Base-by-base conservation (phyloP, 2,797 vertebrate genomes). In the Aphelocoma californica region DNA sequence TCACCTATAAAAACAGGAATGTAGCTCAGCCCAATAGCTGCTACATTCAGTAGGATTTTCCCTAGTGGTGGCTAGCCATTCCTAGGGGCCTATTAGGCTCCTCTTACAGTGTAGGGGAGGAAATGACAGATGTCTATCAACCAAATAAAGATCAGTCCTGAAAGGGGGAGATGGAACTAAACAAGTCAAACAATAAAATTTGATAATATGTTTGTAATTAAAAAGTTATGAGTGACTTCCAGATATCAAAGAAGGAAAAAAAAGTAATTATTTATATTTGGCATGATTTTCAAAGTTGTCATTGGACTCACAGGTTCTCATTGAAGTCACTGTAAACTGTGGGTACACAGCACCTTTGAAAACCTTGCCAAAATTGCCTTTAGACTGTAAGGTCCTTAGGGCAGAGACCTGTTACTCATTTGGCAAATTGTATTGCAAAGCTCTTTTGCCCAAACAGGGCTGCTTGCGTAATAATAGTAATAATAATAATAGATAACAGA, bases 401-500 rank as follows among this genome's bases (percentile, higher is more conserved):
- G 92, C 90, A 95, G 86, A 86, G 87, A 93, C 88, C 96, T 96
- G 92, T 93, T 96, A 93, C 78, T 96, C 87, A 82, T 97, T 96
- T 96, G 89, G 88, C 90, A 97, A 97, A 93, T 84, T 75, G 61
- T 66, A 67, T 79, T 91, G 74, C 84, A 94, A 69, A 5, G 13
- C 44, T 96, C 24, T 91, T 94, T 95, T 92, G 72, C 87, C 89
- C 85, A 88, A 96, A 96, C 60, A 89, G 19, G 57, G 38, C 74
- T 92, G 69, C 88, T 95, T 93, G 90, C 1, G 0, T 92, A 95
- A 88, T 87, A 92, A 70, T 92, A 83, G 56, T 79, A 84, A 80
- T 77, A 95, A 85, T 91, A 93, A 88, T 95, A 93, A 91, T 84
- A 95, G 93, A 97, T 92, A 96, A 86, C 96, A 97, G 93, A 96